A percentile compares a stretch with the other conserved stretches of the same genome.
These are phyloP conservation scores for Ia io DNA, from an alignment of 2,113 vertebrate genomes.

Conservation along the genomic window DNA sequence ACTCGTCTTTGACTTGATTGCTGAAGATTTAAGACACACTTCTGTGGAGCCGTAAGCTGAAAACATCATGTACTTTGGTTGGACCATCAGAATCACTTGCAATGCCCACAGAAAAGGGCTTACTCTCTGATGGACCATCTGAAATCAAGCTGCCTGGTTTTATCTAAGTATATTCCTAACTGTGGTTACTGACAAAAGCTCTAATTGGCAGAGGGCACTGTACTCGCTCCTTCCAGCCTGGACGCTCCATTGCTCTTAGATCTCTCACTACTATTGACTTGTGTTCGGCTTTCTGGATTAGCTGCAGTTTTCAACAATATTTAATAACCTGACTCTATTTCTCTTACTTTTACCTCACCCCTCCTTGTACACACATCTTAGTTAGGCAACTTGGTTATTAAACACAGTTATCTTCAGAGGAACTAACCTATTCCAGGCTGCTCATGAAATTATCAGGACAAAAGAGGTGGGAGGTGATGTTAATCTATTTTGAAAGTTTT, in stretches of 20 bases:
- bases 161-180: not conserved
- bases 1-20: not conserved
- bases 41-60: not conserved
- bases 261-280: not conserved
- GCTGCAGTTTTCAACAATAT: not conserved
- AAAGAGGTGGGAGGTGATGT: not conserved
- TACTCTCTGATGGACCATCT: not conserved
- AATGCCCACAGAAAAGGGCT: not conserved
- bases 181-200: not conserved
- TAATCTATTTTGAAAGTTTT: constrained; percentile 11
- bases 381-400: not conserved
- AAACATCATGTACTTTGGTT: not conserved
- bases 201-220: not conserved
- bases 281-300: not conserved
- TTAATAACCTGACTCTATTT: not conserved
- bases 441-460: not conserved
- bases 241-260: not conserved
- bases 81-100: not conserved
- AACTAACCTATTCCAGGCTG: not conserved
- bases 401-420: not conserved
- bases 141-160: not conserved
- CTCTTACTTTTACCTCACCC: not conserved
- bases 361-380: not conserved
- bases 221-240: not conserved
- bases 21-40: not conserved